These are phyloP conservation scores for Nineta flava DNA, from an alignment of 2,888 invertebrate genomes.

Conservation along the genomic window DNA sequence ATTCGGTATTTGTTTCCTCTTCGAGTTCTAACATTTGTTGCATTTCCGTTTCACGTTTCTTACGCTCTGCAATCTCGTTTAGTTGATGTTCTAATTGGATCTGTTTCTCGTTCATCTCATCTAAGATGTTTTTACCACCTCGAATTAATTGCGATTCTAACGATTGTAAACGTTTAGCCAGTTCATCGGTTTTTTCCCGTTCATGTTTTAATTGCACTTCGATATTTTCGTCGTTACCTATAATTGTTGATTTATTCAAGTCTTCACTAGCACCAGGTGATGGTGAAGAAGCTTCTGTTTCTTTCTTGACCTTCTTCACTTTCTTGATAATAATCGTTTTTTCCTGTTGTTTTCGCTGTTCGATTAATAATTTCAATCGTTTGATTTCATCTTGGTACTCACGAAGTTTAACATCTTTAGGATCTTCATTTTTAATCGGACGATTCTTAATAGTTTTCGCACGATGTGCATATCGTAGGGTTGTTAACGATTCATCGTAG, in stretches of 20 bases:
- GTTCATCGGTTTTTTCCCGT: constrained; percentile 50
- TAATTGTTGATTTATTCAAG: constrained; percentile 21
- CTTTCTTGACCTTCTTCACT: constrained; percentile 25
- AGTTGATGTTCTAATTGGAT: constrained; percentile 71
- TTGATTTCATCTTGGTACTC: constrained; percentile 93
- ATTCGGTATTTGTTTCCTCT: constrained; percentile 81
- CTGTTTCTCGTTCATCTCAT: constrained; percentile 90
- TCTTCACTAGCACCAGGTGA: constrained; percentile 20
- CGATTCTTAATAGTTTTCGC: constrained; percentile 99
- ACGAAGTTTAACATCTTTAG: constrained; percentile 90
- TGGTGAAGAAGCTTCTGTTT: constrained; percentile 14
- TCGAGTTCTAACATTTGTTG: constrained; percentile 84
- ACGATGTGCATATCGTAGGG: constrained; percentile 88
- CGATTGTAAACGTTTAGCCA: constrained; percentile 62
- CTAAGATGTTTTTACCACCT: constrained; percentile 88
- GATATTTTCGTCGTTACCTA: constrained; percentile 29
- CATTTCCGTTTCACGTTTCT: constrained; percentile 69
- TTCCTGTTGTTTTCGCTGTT: constrained; percentile 8
- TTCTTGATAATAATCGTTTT: constrained; percentile 24
- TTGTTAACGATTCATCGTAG: constrained; percentile 93
- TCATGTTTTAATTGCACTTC: constrained; percentile 30
- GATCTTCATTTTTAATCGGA: constrained; percentile 97
- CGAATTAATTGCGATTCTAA: constrained; percentile 89
- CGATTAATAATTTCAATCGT: constrained; percentile 30
- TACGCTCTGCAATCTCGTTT: constrained; percentile 78